A percentile compares a stretch with the other conserved stretches of the same genome.
phyloP scores from a whole-genome alignment of 2,113 vertebrate species.

The Paradoxurus hermaphroditus region DNA sequence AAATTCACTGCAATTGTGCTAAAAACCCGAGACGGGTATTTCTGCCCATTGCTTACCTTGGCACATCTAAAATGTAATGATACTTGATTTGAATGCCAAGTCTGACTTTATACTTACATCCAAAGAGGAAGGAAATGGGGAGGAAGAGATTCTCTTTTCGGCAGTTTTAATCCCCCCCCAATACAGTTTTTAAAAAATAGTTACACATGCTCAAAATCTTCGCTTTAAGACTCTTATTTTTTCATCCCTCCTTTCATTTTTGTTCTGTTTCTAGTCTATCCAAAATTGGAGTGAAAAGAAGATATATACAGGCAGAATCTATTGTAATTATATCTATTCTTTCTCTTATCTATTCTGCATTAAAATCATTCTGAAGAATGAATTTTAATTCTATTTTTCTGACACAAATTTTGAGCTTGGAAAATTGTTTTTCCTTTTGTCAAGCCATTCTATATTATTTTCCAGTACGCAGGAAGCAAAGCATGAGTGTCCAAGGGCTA shows the following conservation, averaged over 20 bases:
- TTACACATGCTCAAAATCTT: not conserved
- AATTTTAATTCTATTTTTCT: not conserved
- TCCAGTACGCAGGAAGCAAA: not conserved
- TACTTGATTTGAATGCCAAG: not conserved
- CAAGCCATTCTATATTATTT: not conserved
- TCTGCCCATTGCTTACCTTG: not conserved
- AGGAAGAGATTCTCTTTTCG: not conserved
- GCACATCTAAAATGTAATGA: not conserved
- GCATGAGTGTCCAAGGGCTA: not conserved
- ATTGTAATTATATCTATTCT: not conserved
- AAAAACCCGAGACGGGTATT: not conserved
- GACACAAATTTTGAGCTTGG: not conserved
- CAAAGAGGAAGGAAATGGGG: not conserved
- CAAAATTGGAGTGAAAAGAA: not conserved
- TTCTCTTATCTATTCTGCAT: not conserved
- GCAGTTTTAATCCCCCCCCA: not conserved
- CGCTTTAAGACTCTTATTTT: not conserved
- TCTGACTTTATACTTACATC: not conserved
- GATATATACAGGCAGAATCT: not conserved
- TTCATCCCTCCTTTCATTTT: not conserved
- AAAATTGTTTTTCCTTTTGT: not conserved
- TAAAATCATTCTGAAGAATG: not conserved
- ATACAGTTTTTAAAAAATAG: not conserved
- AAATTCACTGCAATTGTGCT: not conserved
- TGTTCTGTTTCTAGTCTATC: not conserved